These are phyloP conservation scores for Drosophila dunni DNA, from an alignment of 1,140 invertebrate genomes.

Conservation along the genomic window DNA sequence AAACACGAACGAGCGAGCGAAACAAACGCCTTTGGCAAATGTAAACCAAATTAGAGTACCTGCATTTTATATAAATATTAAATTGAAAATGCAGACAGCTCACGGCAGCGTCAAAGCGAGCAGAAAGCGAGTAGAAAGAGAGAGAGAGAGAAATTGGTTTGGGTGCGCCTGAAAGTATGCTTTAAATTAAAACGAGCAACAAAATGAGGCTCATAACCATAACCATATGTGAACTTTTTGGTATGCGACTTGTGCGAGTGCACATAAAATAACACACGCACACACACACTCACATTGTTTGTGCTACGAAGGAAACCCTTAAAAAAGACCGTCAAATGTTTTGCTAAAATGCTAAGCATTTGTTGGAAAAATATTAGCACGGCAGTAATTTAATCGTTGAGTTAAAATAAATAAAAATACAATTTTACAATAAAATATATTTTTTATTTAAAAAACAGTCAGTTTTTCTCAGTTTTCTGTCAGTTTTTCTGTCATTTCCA, in stretches of 20 bases:
- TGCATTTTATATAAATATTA: constrained; percentile 33
- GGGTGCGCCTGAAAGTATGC: constrained; percentile 40
- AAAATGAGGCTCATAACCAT: constrained; percentile 50
- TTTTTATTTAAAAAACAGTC: no score
- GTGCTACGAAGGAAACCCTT: constrained; percentile 1
- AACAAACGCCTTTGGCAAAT: constrained; percentile 11
- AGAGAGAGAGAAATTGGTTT: not conserved
- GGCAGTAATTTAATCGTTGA: no score
- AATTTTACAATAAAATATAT: no score
- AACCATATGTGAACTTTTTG: constrained; percentile 8
- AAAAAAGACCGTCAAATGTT: not conserved
- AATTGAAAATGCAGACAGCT: constrained; percentile 55
- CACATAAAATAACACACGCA: constrained; percentile 6
- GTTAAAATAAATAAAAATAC: no score
- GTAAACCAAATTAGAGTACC: constrained; percentile 41
- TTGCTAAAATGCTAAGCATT: constrained; percentile 22
- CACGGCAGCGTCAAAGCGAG: constrained; percentile 5
- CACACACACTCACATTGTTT: constrained; percentile 18
- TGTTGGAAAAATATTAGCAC: not conserved
- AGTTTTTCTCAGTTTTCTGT: no score
- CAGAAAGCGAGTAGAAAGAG: not conserved
- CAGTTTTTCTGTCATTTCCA: no score
- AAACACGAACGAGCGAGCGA: constrained; percentile 40
- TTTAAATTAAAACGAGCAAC: constrained; percentile 62
- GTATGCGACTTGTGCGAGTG: not conserved